These are phyloP conservation scores for Amaurobius ferox DNA, from an alignment of 2,888 invertebrate genomes.

Conservation along the genomic window DNA sequence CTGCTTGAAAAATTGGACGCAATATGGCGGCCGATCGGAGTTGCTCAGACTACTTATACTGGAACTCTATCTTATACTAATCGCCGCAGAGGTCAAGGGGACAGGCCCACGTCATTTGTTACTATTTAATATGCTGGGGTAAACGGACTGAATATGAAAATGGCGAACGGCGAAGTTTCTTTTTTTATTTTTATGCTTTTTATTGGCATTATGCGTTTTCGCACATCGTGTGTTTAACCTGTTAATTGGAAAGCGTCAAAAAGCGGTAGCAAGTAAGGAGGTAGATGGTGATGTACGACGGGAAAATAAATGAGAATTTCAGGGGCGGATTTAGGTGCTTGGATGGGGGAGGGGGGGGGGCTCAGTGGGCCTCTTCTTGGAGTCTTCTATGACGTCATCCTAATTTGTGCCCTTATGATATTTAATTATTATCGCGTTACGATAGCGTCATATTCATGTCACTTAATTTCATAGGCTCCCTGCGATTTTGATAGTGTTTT, in stretches of 20 bases:
- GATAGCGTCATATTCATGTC: too few species aligned
- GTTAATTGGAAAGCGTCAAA: background rate
- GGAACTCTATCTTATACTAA: background rate
- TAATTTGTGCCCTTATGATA: too few species aligned
- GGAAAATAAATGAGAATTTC: background rate
- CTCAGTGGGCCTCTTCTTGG: too few species aligned
- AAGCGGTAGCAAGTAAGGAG: background rate
- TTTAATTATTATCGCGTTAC: too few species aligned
- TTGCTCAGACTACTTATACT: too few species aligned
- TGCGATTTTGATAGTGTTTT: too few species aligned
- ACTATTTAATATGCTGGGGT: slow-evolving; percentile 3
- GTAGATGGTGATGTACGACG: background rate
- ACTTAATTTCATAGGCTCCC: too few species aligned
- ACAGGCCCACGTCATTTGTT: slow-evolving; percentile 6
- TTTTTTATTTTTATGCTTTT: background rate
- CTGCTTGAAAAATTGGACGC: too few species aligned
- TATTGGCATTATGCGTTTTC: background rate
- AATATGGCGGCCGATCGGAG: too few species aligned
- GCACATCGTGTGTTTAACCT: background rate
- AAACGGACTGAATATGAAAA: slow-evolving; percentile 2
- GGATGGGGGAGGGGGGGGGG: too few species aligned
- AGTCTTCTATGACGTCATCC: too few species aligned
- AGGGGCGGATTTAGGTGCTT: too few species aligned
- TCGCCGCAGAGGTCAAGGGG: background rate
- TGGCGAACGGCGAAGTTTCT: background rate